phyloP scores from a whole-genome alignment of 2,888 invertebrate genomes.

The Oxycera nigricornis region DNA sequence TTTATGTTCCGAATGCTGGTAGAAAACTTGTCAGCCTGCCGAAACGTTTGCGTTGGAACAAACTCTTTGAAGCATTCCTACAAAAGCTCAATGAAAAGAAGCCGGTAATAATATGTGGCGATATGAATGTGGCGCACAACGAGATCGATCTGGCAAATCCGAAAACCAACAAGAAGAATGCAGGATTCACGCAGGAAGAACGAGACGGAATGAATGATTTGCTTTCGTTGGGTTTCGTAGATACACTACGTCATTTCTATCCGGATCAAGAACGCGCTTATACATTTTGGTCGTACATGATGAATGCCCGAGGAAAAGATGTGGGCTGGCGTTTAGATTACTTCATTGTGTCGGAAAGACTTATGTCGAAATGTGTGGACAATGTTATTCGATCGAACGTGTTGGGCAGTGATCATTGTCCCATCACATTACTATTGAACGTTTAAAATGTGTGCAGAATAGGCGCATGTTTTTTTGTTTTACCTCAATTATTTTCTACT shows the following conservation, averaged over 20 bases:
- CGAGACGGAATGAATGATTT: conserved; percentile 88
- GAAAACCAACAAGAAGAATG: conserved; percentile 87
- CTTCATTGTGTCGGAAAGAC: conserved; percentile 84
- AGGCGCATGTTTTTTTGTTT: background rate
- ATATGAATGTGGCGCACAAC: conserved; percentile 95
- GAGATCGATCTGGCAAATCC: conserved; percentile 97
- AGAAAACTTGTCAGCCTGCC: conserved; percentile 84
- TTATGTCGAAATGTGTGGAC: conserved; percentile 82
- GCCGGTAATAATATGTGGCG: conserved; percentile 94
- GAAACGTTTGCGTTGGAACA: conserved; percentile 90
- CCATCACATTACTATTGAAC: conserved; percentile 79
- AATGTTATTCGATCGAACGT: conserved; percentile 81
- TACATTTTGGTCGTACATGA: conserved; percentile 96
- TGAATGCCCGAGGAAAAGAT: conserved; percentile 85
- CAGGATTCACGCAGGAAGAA: conserved; percentile 96
- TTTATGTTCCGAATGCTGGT: conserved; percentile 96
- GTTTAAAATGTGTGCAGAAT: conserved; percentile 50
- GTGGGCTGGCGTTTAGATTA: conserved; percentile 98
- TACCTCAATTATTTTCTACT: background rate
- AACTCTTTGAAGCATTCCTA: conserved; percentile 79
- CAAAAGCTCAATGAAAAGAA: conserved; percentile 84
- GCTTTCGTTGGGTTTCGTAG: conserved; percentile 81
- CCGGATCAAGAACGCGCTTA: conserved; percentile 84
- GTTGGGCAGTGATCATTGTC: conserved; percentile 96
- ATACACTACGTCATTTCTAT: conserved; percentile 86